Evolutionary conservation across 2,113 vertebrate species (phyloP).

Genomic region (Rhineura floridana): DNA sequence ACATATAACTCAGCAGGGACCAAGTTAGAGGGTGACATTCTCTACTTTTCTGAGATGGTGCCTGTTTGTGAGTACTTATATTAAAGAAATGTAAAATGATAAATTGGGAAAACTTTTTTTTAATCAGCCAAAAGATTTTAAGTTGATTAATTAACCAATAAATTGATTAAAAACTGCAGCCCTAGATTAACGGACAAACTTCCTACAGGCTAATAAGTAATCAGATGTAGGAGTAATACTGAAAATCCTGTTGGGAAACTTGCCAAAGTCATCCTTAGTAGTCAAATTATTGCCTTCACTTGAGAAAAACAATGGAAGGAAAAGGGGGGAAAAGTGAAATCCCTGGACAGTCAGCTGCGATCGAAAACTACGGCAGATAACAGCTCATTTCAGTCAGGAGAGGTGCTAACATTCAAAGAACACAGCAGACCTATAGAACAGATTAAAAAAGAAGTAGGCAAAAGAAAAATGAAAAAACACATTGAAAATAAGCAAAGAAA

Average conservation of each 20-base stretch:
- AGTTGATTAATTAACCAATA: not conserved
- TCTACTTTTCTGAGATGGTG: not conserved
- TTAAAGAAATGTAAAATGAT: too few species aligned
- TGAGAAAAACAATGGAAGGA: slow-evolving; percentile 21
- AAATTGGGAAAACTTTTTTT: too few species aligned
- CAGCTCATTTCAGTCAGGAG: not conserved
- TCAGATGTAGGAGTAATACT: not conserved
- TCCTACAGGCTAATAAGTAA: slow-evolving; percentile 1
- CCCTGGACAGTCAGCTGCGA: not conserved
- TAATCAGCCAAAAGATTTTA: too few species aligned
- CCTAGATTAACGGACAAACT: slow-evolving; percentile 1
- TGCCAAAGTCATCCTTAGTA: not conserved
- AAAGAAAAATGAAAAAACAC: not conserved
- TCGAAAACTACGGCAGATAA: rapidly evolving
- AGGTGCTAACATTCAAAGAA: slow-evolving; percentile 22
- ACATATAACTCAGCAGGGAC: too few species aligned
- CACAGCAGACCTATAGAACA: not conserved
- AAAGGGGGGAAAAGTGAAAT: not conserved
- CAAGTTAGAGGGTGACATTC: too few species aligned
- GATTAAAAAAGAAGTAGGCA: not conserved
- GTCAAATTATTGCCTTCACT: slow-evolving; percentile 15
- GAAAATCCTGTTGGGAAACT: not conserved
- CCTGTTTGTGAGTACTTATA: too few species aligned
- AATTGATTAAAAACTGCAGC: not conserved
- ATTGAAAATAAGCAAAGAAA: not conserved